Percentiles rank a stretch among this genome's conserved stretches.
Conservation (phyloP, 2,797 vertebrate genomes). For the Myioborus miniatus region DNA sequence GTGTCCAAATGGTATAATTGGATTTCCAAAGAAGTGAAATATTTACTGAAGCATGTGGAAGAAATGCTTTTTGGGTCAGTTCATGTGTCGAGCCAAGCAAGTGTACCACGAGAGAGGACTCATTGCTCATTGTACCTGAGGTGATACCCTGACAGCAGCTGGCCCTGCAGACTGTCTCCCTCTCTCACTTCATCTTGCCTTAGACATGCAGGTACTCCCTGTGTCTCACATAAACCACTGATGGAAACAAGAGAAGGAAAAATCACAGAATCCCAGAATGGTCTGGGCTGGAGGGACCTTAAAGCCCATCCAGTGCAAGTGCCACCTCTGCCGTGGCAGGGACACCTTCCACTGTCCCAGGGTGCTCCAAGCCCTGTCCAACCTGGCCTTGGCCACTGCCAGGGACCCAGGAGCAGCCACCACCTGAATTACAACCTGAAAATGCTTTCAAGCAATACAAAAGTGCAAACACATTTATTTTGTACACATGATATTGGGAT, state of each 20-base stretch:
- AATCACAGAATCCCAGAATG: background rate
- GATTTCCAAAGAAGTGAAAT: background rate
- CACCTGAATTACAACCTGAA: background rate
- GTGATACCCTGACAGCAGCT: background rate
- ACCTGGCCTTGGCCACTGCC: background rate
- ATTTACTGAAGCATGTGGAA: background rate
- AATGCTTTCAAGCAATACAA: background rate
- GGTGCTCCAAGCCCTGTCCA: background rate
- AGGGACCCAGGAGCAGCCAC: background rate
- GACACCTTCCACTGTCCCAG: background rate
- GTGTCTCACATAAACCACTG: background rate
- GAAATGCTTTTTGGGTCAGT: fast-evolving
- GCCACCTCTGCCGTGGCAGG: background rate
- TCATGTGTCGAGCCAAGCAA: background rate
- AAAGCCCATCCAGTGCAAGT: background rate
- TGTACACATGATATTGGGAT: background rate
- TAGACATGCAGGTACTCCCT: background rate
- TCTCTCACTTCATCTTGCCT: background rate
- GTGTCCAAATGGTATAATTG: background rate
- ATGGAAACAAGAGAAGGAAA: background rate
- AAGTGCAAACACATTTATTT: background rate
- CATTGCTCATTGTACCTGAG: background rate
- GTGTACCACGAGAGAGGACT: background rate
- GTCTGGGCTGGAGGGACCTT: background rate
- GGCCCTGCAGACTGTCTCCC: background rate